These are phyloP conservation scores for Erebia aethiops DNA, from an alignment of 2,888 invertebrate genomes.

Conservation along the genomic window DNA sequence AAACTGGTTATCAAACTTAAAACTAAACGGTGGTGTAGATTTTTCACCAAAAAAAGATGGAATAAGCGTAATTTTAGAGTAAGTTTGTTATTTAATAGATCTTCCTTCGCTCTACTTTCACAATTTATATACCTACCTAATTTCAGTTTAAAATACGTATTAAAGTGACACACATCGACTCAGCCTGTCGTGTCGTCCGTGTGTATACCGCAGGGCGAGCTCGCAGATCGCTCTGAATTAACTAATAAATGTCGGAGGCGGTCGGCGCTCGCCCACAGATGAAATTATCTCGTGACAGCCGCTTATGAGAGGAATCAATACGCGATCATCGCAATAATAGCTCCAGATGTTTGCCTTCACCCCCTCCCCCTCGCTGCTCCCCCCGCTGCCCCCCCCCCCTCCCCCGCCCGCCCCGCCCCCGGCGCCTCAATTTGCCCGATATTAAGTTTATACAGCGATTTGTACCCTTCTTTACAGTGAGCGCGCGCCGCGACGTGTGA, in stretches of 20 bases:
- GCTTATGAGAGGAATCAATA: constrained; percentile 77
- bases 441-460: constrained; percentile 81
- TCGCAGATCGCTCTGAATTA: constrained; percentile 49
- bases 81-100: no score
- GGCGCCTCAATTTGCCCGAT: constrained; percentile 73
- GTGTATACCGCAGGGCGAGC: constrained; percentile 25
- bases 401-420: constrained; percentile 51
- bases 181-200: background rate
- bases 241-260: constrained; percentile 48
- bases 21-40: no score
- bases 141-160: no score
- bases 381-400: constrained; percentile 48
- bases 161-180: background rate
- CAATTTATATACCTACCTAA: no score
- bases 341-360: constrained; percentile 65
- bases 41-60: no score
- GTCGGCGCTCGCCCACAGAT: constrained; percentile 48
- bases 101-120: no score
- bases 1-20: no score
- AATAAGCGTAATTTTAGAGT: background rate
- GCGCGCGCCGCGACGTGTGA: constrained; percentile 25
- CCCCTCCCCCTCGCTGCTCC: constrained; percentile 39
- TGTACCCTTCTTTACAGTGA: constrained; percentile 77
- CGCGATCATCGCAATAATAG: constrained; percentile 73
- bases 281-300: constrained; percentile 61